Conservation (phyloP, 2,888 invertebrate genomes). For the Anticlea derivata region DNA sequence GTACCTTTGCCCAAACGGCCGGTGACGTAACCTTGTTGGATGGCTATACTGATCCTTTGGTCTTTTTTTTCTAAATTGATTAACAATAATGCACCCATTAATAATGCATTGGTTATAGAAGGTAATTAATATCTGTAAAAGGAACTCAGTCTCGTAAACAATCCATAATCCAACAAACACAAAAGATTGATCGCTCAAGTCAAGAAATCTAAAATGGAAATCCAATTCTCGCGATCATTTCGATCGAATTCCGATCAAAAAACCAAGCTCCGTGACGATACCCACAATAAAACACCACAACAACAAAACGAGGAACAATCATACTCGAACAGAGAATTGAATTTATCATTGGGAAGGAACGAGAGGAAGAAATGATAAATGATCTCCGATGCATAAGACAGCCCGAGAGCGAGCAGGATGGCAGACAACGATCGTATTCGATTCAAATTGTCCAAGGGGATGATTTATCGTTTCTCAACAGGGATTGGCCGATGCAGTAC, state of each 20-base stretch:
- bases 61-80: too few species aligned
- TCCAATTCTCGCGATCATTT: constrained; percentile 81
- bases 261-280: constrained; percentile 78
- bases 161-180: constrained; percentile 39
- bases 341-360: constrained; percentile 81
- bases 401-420: constrained; percentile 66
- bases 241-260: constrained; percentile 79
- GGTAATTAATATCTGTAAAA: constrained; percentile 40
- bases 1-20: too few species aligned
- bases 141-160: constrained; percentile 40
- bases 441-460: constrained; percentile 74
- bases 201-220: constrained; percentile 78
- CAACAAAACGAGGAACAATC: constrained; percentile 82
- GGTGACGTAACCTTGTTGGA: too few species aligned
- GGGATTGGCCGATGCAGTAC: constrained; percentile 82
- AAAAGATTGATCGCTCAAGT: constrained; percentile 72
- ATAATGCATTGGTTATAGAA: too few species aligned
- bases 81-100: too few species aligned
- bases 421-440: constrained; percentile 51
- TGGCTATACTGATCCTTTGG: too few species aligned
- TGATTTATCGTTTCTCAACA: constrained; percentile 83
- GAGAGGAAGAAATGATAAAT: constrained; percentile 82
- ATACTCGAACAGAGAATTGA: constrained; percentile 82
- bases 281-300: constrained; percentile 79
- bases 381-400: constrained; percentile 59